Percentiles rank a stretch among this genome's conserved stretches.
These are phyloP conservation scores for Atopsyche davidsoni DNA, from an alignment of 1,140 invertebrate genomes.

Conservation along the genomic window DNA sequence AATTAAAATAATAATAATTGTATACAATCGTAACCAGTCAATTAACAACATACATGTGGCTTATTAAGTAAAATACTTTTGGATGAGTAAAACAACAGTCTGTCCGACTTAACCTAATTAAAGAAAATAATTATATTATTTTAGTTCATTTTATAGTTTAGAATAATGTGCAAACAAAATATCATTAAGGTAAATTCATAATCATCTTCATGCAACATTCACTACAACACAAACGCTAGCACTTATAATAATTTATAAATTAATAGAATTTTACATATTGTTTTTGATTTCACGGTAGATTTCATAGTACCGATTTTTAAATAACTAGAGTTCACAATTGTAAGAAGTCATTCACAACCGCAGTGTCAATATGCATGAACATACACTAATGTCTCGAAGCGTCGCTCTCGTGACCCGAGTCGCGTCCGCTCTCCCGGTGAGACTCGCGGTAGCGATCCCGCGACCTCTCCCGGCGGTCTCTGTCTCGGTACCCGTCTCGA, in stretches of 20 bases:
- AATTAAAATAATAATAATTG: too few relatives aligned
- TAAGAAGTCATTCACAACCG: constrained; percentile 12
- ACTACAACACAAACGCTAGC: too few relatives aligned
- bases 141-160: constrained; percentile 11
- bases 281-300: constrained; percentile 7
- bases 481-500: constrained; percentile 37
- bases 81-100: too few relatives aligned
- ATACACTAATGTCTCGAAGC: constrained; percentile 43
- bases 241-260: constrained; percentile 14
- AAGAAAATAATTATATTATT: constrained; percentile 10
- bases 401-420: constrained; percentile 48
- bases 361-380: constrained; percentile 7
- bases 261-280: constrained; percentile 15
- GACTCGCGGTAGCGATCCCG: constrained; percentile 43
- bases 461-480: constrained; percentile 38
- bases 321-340: not conserved
- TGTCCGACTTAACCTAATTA: too few relatives aligned
- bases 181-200: not conserved
- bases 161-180: constrained; percentile 2
- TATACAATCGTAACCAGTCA: too few relatives aligned
- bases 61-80: too few relatives aligned
- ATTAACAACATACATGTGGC: too few relatives aligned
- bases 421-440: constrained; percentile 43
- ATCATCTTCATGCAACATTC: too few relatives aligned
- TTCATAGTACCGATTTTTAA: not conserved